phyloP scores from a whole-genome alignment of 2,888 invertebrate genomes.

The Orchesellides sinensis region DNA sequence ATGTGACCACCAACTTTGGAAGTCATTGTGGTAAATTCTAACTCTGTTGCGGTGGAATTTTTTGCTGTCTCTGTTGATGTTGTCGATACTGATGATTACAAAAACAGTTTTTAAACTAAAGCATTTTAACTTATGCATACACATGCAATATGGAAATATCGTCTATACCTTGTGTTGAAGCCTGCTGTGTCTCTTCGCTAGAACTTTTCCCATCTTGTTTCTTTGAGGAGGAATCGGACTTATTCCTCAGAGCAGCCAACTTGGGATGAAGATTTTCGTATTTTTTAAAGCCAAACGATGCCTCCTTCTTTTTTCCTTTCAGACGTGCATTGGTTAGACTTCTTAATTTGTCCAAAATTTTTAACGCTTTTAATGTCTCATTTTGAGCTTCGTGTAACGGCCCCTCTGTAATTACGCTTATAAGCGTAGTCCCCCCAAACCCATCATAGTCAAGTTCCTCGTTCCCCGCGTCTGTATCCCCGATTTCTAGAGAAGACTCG shows the following conservation, averaged over 20 bases:
- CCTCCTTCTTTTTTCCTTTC: constrained; percentile 10
- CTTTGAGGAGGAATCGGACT: no score
- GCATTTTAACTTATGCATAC: no score
- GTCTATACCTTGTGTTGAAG: constrained; percentile 51
- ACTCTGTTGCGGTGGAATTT: background rate
- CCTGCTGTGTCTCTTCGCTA: constrained; percentile 21
- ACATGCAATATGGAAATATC: no score
- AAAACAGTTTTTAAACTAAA: background rate
- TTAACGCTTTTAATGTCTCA: constrained; percentile 55
- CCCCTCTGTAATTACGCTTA: constrained; percentile 45
- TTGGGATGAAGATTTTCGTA: constrained; percentile 48
- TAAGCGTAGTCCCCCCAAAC: constrained; percentile 16
- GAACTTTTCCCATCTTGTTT: background rate
- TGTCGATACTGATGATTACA: background rate
- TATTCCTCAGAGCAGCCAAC: background rate
- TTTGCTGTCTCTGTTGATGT: background rate
- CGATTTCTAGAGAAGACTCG: background rate
- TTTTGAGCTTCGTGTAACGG: constrained; percentile 32
- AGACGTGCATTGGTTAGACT: constrained; percentile 62
- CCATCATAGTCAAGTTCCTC: background rate
- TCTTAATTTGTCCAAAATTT: constrained; percentile 68
- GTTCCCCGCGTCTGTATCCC: no score
- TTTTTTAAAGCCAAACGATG: constrained; percentile 51
- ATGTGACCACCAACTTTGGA: constrained; percentile 61
- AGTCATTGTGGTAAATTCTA: constrained; percentile 41